Evolutionary conservation across 2,888 invertebrate genomes (phyloP).

Genomic region (Acleris literana): DNA sequence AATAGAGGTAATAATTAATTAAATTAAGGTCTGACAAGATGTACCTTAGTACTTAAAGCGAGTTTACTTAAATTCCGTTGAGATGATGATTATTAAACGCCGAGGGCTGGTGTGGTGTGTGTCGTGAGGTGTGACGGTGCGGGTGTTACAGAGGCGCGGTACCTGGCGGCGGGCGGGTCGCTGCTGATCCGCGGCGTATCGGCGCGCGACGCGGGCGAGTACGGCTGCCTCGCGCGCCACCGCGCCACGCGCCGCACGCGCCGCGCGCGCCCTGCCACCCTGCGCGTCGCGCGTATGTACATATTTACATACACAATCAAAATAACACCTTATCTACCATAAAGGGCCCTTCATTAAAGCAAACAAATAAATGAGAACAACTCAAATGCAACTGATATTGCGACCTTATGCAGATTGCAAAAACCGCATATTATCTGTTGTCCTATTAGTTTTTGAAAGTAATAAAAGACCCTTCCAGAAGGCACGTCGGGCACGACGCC

Average conservation of each 20-base stretch:
- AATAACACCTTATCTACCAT: too few relatives aligned
- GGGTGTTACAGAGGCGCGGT: slow-evolving; percentile 56
- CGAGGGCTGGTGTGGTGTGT: neutral
- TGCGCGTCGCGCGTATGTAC: slow-evolving; percentile 13
- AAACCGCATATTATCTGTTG: too few relatives aligned
- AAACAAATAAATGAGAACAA: too few relatives aligned
- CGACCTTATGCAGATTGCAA: too few relatives aligned
- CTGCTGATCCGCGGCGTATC: slow-evolving; percentile 64
- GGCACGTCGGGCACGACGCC: slow-evolving; percentile 77
- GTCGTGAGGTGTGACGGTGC: neutral
- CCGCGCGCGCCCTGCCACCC: slow-evolving; percentile 78
- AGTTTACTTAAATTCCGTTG: too few relatives aligned
- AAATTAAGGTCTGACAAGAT: too few relatives aligned
- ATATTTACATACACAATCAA: neutral
- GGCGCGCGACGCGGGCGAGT: slow-evolving; percentile 85
- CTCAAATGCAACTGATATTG: too few relatives aligned
- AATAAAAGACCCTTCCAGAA: slow-evolving; percentile 40
- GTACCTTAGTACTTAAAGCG: too few relatives aligned
- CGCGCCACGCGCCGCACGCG: slow-evolving; percentile 85
- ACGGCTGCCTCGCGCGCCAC: slow-evolving; percentile 88
- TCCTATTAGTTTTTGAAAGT: too few relatives aligned
- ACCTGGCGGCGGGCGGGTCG: slow-evolving; percentile 58
- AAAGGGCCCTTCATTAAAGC: too few relatives aligned
- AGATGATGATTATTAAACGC: too few relatives aligned
- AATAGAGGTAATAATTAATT: too few relatives aligned